phyloP scores from a whole-genome alignment of 2,113 vertebrate genomes.

The Synodontis membranacea region DNA sequence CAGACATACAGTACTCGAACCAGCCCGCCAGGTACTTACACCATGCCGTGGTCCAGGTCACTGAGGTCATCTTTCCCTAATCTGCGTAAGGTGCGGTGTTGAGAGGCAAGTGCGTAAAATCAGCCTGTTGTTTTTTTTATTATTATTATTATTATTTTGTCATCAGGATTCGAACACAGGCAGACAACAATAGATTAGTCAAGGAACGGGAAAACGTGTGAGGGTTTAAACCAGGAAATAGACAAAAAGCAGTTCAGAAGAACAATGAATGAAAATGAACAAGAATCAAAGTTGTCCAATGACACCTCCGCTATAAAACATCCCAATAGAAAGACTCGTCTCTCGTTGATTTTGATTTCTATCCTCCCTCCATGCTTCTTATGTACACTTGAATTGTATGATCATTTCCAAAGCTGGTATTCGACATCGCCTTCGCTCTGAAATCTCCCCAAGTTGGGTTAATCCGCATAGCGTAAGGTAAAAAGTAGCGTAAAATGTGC shows the following conservation, averaged over 20 bases:
- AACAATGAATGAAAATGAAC: not conserved
- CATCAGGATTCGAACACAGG: not conserved
- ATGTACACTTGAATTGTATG: not conserved
- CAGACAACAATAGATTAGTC: not conserved
- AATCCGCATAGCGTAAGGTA: not conserved
- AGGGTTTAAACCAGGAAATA: not conserved
- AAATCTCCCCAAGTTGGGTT: not conserved
- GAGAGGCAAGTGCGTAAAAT: not conserved
- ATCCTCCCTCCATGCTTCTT: not conserved
- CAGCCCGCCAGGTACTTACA: not conserved
- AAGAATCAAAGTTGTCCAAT: not conserved
- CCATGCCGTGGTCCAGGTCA: not conserved
- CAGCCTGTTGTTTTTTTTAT: not conserved
- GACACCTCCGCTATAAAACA: not conserved
- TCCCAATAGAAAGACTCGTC: not conserved
- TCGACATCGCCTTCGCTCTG: not conserved
- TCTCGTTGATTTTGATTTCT: not conserved
- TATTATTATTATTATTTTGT: too few species aligned
- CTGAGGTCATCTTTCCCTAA: not conserved
- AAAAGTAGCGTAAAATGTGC: not conserved
- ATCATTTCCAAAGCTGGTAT: not conserved
- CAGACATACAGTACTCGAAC: not conserved
- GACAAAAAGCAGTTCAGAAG: not conserved
- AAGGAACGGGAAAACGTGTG: not conserved
- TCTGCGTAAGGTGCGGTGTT: not conserved